phyloP scores from a whole-genome alignment of 2,888 invertebrate species.

The Acronicta alni region DNA sequence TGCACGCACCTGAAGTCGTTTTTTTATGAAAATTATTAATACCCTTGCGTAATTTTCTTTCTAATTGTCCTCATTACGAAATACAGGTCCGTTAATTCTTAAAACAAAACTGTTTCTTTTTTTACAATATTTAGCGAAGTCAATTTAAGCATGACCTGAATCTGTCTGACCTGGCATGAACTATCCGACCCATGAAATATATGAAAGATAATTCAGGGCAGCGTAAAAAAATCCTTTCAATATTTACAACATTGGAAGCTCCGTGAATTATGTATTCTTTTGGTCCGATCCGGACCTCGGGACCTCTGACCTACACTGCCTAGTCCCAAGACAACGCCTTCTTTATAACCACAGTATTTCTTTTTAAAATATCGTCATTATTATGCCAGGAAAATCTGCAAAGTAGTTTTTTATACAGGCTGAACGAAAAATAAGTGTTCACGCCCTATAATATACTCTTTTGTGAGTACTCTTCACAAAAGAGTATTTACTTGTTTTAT shows the following conservation, averaged over 20 bases:
- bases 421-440: no score
- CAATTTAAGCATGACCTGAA: conserved; percentile 23
- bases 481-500: no score
- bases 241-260: conserved; percentile 64
- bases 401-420: no score
- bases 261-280: conserved; percentile 68
- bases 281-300: conserved; percentile 46
- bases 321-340: conserved; percentile 47
- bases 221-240: conserved; percentile 57
- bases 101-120: neutral
- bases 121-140: conserved; percentile 1
- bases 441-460: no score
- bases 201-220: conserved; percentile 49
- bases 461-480: no score
- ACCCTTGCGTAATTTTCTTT: neutral
- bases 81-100: no score
- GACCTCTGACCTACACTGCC: conserved; percentile 51
- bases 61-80: neutral
- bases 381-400: conserved; percentile 5
- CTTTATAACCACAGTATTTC: conserved; percentile 52
- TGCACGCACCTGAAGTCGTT: neutral
- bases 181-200: conserved; percentile 46
- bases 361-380: conserved; percentile 29
- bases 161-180: conserved; percentile 30
- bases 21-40: conserved; percentile 1